A percentile compares a stretch with the other conserved stretches of the same genome.
Evolutionary conservation across 2,113 vertebrate genomes (phyloP).

Genomic region (Cebus imitator): DNA sequence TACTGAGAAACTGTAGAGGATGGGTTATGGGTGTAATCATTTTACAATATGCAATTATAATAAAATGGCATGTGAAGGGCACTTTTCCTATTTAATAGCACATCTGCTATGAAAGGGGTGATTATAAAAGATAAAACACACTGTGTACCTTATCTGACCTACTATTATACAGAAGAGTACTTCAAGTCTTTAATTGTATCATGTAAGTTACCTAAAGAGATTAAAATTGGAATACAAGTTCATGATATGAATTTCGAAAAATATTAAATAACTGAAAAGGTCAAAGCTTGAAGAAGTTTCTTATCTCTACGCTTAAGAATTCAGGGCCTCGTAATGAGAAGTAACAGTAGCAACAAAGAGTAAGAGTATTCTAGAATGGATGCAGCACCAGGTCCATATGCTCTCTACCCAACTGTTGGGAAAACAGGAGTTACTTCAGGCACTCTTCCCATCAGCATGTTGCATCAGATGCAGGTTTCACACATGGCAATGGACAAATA

Average conservation of each 20-base stretch:
- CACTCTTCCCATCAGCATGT: not conserved
- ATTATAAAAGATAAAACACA: not conserved
- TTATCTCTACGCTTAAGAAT: not conserved
- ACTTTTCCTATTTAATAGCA: not conserved
- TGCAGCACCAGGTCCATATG: not conserved
- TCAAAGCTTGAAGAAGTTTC: constrained; percentile 8
- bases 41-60: not conserved
- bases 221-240: not conserved
- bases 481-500: not conserved
- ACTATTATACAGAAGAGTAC: not conserved
- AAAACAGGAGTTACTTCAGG: not conserved
- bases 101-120: not conserved
- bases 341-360: not conserved
- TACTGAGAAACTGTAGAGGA: not conserved
- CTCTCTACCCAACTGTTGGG: not conserved
- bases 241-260: not conserved
- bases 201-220: not conserved
- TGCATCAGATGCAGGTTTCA: not conserved
- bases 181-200: not conserved
- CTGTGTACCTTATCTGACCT: not conserved
- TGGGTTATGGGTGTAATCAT: too few species aligned
- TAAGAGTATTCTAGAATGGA: not conserved
- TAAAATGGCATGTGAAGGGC: not conserved
- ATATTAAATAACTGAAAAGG: not conserved
- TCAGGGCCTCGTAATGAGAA: not conserved